Base-by-base conservation (phyloP, 1,140 invertebrate genomes). In the Steinernema feltiae region DNA sequence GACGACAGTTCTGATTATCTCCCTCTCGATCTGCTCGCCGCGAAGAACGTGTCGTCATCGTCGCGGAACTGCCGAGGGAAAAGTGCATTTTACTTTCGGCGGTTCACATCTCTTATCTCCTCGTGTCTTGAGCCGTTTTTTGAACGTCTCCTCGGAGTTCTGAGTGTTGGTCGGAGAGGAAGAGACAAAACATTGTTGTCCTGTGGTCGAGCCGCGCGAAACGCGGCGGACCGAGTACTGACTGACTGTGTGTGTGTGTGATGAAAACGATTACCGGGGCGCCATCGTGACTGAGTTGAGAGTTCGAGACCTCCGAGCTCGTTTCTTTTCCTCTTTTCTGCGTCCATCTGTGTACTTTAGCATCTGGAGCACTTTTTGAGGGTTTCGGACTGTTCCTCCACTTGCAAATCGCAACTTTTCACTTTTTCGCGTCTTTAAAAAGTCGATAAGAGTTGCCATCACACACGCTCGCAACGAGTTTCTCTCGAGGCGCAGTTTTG, bases 41-140 rank as follows among this genome's bases (percentile, higher is more conserved):
- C 41, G n/a, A 46, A 12, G n/a, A n/a, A n/a, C n/a, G n/a, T n/a
- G n/a, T n/a, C n/a, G n/a, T n/a, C n/a, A n/a, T n/a, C n/a, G n/a
- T n/a, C n/a, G n/a, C n/a, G n/a, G n/a, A n/a, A n/a, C n/a, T n/a
- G n/a, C n/a, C n/a, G n/a, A n/a, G n/a, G n/a, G 35, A 41, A 41
- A 41, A 41, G 35, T 41, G 35, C 53, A n/a, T 63, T 63, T 63
- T n/a, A n/a, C 24, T 27, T 63, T 27, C 53, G 7, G 7, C n/a
- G 41, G n/a, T 7, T 46, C n/a, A 46, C 24, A 3, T 63, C 53
- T 3, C 53, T 63, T 3, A 12, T 63, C 15, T 63, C 53, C 24
- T 12, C 53, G 53, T 63, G 53, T 63, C 53, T 63, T 63, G 15
- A 63, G 53, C 7, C 24, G 53, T 63, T 63, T 63, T 63, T 63